Evolutionary conservation across 2,797 vertebrate genomes (phyloP), one percentile per base, ranked within the genome.

Genomic region (Pangasius djambal): DNA sequence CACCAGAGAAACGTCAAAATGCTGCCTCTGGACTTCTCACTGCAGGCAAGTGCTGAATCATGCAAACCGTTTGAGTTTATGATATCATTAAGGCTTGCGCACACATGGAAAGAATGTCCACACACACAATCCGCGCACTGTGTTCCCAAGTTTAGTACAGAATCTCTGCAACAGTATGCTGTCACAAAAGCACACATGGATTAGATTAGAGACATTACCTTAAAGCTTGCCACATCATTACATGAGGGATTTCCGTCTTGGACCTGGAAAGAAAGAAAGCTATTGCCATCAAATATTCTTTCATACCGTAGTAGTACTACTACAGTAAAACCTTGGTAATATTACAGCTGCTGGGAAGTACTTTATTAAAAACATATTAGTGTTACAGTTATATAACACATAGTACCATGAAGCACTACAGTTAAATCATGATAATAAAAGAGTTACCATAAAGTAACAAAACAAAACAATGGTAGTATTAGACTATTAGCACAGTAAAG

Each of bases 21-120:
- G 95, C 89, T 92, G 86, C 93, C 91, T 65, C 52, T 90, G 91
- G 89, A 93, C 89, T 89, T 86, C 85, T 90, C 81, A 82, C 79
- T 92, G 90, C 95, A 95, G 95, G 95, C 95, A 95, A 92, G 95
- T 93, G 50, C 78, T 74, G 40, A 50, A 59, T 37, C 52, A 37
- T 37, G 25, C 28, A 16, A 78, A 78, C 48, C 8, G 18, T 37
- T 57, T 57, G 0, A 12, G 15, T 22, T 81, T 20, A 82, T 25
- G 31, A 59, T 3, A 7, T 57, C n/a, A n/a, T 78, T 78, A 13
- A 31, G 6, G 10, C 40, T 44, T 74, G 37, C 44, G 37, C 37
- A 22, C 22, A 6, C 28, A n/a, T 52, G 18, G 50, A 57, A 57
- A 57, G 52, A 79, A 79, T 37, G n/a, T 59, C 78, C 52, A 37